Percentiles rank a stretch among this genome's conserved stretches.
Evolutionary conservation across 1,140 invertebrate species (phyloP).

Genomic region (Thaumatotibia leucotreta): DNA sequence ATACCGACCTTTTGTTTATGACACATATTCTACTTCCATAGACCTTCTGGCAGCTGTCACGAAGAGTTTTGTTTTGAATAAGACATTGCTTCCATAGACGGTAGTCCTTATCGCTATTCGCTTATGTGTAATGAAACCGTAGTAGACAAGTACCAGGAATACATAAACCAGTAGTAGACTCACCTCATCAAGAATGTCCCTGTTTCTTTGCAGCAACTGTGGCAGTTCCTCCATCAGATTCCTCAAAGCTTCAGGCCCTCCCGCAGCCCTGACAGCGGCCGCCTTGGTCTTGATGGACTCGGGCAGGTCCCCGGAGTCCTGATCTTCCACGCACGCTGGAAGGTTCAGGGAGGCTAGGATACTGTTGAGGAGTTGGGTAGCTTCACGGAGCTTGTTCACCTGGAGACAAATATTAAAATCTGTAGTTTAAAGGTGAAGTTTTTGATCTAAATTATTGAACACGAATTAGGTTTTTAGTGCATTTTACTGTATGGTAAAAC

Average conservation of each 20-base stretch:
- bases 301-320: conserved; percentile 86
- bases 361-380: conserved; percentile 93
- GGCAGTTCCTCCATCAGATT: conserved; percentile 89
- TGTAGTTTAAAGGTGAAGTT: neutral
- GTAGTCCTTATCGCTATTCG: too few relatives aligned
- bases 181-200: conserved; percentile 97
- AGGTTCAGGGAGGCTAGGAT: conserved; percentile 96
- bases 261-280: conserved; percentile 81
- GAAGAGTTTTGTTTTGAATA: too few relatives aligned
- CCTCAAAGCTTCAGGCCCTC: conserved; percentile 81
- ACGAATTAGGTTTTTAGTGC: too few relatives aligned
- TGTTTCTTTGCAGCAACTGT: conserved; percentile 92
- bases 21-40: too few relatives aligned
- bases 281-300: conserved; percentile 95
- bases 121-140: neutral
- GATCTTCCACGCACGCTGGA: conserved; percentile 96
- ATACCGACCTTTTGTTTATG: too few relatives aligned
- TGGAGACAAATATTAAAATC: conserved; percentile 63
- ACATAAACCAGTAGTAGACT: neutral
- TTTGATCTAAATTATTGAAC: too few relatives aligned
- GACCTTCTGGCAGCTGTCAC: too few relatives aligned
- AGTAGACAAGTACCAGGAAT: neutral
- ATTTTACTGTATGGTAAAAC: too few relatives aligned
- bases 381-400: conserved; percentile 90
- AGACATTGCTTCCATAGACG: too few relatives aligned